Conservation (phyloP, 2,888 invertebrate species). For the Leucoptera coffeella region DNA sequence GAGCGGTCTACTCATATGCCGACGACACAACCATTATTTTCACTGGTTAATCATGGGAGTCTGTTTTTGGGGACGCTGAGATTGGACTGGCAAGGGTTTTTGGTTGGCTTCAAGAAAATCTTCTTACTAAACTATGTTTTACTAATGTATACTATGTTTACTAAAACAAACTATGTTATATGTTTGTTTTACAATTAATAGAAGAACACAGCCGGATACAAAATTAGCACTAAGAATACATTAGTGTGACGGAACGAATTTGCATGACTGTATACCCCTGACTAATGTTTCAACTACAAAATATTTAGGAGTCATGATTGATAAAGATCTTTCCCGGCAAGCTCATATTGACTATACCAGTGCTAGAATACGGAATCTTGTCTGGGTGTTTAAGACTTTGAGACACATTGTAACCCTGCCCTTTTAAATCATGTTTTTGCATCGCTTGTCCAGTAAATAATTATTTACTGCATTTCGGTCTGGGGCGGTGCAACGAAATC, state of each 20-base stretch:
- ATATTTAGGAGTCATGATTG: slow-evolving; percentile 1
- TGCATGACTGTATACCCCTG: neutral
- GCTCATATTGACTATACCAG: neutral
- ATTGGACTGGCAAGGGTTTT: neutral
- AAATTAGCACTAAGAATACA: neutral
- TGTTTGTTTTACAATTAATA: neutral
- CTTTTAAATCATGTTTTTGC: slow-evolving; percentile 4
- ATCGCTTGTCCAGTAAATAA: slow-evolving; percentile 4
- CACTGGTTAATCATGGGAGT: neutral
- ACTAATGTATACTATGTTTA: neutral
- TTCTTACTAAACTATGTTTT: too few relatives aligned
- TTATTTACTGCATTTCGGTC: slow-evolving; percentile 4
- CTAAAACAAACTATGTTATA: slow-evolving; percentile 2
- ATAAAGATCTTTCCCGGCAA: neutral
- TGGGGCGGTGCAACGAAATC: slow-evolving; percentile 8
- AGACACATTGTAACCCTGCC: neutral
- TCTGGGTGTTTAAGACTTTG: slow-evolving; percentile 6
- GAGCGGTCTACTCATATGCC: neutral
- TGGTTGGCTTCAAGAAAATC: slow-evolving; percentile 1
- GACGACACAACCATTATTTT: slow-evolving; percentile 1
- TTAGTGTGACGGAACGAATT: neutral
- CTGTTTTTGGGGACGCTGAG: neutral
- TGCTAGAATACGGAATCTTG: slow-evolving; percentile 3
- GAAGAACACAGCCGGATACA: neutral
- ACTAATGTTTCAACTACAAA: neutral